Evolutionary conservation across 2,888 invertebrate genomes (phyloP).

Genomic region (Geotrupes spiniger): DNA sequence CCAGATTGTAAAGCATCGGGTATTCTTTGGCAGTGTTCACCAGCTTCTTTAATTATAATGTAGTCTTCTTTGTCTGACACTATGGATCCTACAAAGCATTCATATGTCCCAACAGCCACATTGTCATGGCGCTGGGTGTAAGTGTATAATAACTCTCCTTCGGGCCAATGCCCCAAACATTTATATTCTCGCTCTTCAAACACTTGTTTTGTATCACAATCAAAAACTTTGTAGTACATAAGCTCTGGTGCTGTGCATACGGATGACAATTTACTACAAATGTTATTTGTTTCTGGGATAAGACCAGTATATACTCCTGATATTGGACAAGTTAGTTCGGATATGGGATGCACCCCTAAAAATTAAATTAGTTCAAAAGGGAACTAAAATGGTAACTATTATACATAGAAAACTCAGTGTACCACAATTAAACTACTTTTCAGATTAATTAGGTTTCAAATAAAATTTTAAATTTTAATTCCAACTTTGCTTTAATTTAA

Average conservation of each 20-base stretch:
- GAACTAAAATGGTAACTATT: too few relatives aligned
- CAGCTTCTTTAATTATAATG: slow-evolving; percentile 66
- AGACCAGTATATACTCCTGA: slow-evolving; percentile 64
- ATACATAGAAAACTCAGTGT: too few relatives aligned
- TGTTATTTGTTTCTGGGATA: slow-evolving; percentile 58
- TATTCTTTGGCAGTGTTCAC: slow-evolving; percentile 61
- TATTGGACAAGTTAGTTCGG: slow-evolving; percentile 55
- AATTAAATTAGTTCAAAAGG: slow-evolving; percentile 4
- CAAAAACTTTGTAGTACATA: slow-evolving; percentile 65
- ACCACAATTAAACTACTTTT: too few relatives aligned
- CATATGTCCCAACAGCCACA: slow-evolving; percentile 56
- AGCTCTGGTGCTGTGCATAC: slow-evolving; percentile 63
- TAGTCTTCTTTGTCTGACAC: slow-evolving; percentile 53
- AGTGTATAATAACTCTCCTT: slow-evolving; percentile 60
- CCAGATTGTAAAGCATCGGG: slow-evolving; percentile 59
- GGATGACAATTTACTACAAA: slow-evolving; percentile 64
- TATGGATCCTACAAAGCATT: slow-evolving; percentile 65
- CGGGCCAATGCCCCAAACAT: slow-evolving; percentile 66
- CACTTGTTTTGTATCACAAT: slow-evolving; percentile 58
- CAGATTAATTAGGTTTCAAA: too few relatives aligned
- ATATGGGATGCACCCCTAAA: slow-evolving; percentile 25
- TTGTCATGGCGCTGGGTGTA: slow-evolving; percentile 62
- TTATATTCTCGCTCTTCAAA: slow-evolving; percentile 65
- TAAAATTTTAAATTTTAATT: too few relatives aligned
- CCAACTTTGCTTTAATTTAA: too few relatives aligned